A percentile compares a stretch with the other conserved stretches of the same genome.
Evolutionary conservation across 2,113 vertebrate species (phyloP).

Genomic region (Bujurquina vittata): DNA sequence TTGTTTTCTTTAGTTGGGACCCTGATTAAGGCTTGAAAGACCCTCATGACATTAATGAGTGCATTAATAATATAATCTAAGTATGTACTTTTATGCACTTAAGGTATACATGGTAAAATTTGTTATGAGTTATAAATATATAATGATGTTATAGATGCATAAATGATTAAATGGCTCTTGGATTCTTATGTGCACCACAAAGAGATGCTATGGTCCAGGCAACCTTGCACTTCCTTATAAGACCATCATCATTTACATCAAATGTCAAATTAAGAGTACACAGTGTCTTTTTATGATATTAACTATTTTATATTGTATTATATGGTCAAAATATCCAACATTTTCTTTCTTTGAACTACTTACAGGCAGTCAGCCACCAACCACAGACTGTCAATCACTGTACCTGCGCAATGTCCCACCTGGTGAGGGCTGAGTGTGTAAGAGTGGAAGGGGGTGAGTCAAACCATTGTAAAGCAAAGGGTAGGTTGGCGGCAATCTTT

Average conservation of each 20-base stretch:
- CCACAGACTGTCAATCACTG: neutral
- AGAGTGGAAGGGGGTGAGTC: neutral
- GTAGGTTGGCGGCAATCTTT: neutral
- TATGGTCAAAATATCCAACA: neutral
- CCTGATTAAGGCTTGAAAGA: neutral
- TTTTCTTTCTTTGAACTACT: neutral
- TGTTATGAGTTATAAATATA: fast-evolving
- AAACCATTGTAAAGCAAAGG: neutral
- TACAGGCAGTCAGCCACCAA: fast-evolving
- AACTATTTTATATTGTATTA: neutral
- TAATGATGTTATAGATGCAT: neutral
- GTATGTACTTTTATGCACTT: neutral
- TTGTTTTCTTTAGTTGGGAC: neutral
- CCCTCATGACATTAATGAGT: neutral
- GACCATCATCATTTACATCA: neutral
- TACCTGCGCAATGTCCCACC: slow-evolving; percentile 4
- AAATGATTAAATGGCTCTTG: neutral
- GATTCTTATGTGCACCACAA: neutral
- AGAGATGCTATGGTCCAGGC: neutral
- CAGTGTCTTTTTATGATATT: neutral
- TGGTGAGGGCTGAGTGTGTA: neutral
- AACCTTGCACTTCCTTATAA: neutral
- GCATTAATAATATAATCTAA: neutral
- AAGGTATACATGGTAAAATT: neutral
- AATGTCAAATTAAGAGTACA: neutral